A percentile compares a stretch with the other conserved stretches of the same genome.
These are phyloP conservation scores for Meiosimyza decipiens DNA, from an alignment of 2,888 invertebrate genomes.

Conservation along the genomic window DNA sequence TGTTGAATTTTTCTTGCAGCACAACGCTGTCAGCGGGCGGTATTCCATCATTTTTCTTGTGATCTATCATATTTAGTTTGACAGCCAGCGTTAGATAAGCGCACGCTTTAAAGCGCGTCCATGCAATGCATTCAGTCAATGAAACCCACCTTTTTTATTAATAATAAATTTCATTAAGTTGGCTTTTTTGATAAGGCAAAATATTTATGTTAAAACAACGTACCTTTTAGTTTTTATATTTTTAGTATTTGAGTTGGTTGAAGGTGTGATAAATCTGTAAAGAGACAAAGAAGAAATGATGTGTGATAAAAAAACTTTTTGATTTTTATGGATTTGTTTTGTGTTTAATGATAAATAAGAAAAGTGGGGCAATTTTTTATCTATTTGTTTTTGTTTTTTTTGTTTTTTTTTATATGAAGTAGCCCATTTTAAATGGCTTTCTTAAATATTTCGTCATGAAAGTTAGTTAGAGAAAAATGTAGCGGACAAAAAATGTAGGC, in stretches of 20 bases:
- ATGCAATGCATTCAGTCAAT: neutral
- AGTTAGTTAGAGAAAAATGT: too few relatives aligned
- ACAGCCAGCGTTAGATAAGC: slow-evolving; percentile 29
- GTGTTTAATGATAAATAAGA: too few relatives aligned
- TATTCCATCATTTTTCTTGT: slow-evolving; percentile 37
- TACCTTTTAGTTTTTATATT: slow-evolving; percentile 10
- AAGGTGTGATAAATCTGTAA: slow-evolving; percentile 33
- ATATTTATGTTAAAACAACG: neutral
- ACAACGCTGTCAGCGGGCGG: neutral
- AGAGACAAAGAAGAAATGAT: neutral
- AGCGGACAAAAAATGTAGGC: too few relatives aligned
- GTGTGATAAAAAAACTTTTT: too few relatives aligned
- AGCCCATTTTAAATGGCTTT: too few relatives aligned
- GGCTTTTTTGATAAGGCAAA: neutral
- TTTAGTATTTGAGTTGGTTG: neutral
- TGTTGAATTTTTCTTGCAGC: neutral
- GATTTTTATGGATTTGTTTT: too few relatives aligned
- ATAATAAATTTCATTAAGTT: slow-evolving; percentile 6
- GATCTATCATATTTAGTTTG: slow-evolving; percentile 40
- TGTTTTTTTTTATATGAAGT: too few relatives aligned
- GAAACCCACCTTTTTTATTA: slow-evolving; percentile 12
- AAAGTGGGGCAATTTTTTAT: too few relatives aligned
- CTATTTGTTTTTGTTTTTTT: too few relatives aligned
- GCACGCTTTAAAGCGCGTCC: neutral
- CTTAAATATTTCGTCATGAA: too few relatives aligned